Conservation (phyloP, 1,140 invertebrate species). For the Spodoptera frugiperda region DNA sequence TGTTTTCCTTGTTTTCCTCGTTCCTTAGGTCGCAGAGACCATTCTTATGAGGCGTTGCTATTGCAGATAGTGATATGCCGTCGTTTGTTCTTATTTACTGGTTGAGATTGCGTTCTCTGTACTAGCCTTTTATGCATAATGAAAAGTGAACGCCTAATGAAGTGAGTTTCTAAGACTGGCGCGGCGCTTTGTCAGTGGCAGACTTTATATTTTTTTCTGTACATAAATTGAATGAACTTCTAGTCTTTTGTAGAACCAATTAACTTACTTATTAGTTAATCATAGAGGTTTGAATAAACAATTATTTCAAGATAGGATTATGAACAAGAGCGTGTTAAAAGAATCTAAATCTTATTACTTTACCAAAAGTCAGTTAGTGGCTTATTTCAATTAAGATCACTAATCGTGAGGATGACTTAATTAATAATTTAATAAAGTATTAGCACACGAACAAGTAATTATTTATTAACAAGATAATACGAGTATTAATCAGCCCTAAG, state of each 20-base stretch:
- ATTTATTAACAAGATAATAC: not conserved
- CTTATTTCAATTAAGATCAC: slow-evolving; percentile 4
- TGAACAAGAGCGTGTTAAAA: no score
- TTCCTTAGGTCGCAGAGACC: slow-evolving; percentile 25
- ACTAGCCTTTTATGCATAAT: not conserved
- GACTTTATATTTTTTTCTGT: no score
- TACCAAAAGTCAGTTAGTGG: no score
- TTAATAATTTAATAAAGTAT: no score
- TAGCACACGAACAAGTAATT: no score
- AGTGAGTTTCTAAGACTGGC: not conserved
- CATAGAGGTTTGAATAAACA: no score
- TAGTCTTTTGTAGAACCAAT: no score
- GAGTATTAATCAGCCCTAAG: not conserved
- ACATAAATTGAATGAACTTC: no score
- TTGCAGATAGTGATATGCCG: slow-evolving; percentile 38
- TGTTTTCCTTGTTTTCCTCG: slow-evolving; percentile 34
- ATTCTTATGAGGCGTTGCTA: slow-evolving; percentile 36
- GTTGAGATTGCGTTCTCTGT: slow-evolving; percentile 26
- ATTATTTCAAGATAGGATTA: no score
- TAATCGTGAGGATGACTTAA: not conserved
- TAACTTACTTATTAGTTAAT: no score
- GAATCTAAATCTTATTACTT: no score
- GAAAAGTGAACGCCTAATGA: not conserved
- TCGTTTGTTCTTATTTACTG: slow-evolving; percentile 39
- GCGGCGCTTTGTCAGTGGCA: no score